A percentile compares a stretch with the other conserved stretches of the same genome.
phyloP scores from a whole-genome alignment of 2,113 vertebrate genomes.

The Sardina pilchardus region DNA sequence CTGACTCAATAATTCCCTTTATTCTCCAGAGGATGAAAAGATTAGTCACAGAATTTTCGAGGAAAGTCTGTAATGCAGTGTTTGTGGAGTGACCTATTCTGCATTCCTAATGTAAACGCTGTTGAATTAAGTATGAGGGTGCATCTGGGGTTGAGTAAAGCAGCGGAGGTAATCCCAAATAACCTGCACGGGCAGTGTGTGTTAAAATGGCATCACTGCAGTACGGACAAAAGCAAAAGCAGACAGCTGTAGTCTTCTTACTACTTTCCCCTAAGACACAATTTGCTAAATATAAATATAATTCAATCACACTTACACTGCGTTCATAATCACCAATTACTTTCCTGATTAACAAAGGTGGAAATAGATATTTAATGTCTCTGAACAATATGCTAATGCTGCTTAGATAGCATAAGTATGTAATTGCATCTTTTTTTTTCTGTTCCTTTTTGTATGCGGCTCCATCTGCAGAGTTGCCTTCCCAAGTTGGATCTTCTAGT shows the following conservation, averaged over 20 bases:
- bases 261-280: not conserved
- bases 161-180: not conserved
- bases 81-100: not conserved
- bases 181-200: not conserved
- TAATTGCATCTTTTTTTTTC: slow-evolving; percentile 60
- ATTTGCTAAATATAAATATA: slow-evolving; percentile 15
- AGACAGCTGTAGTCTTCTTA: not conserved
- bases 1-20: slow-evolving; percentile 8
- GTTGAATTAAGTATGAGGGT: slow-evolving; percentile 2
- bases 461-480: slow-evolving; percentile 61
- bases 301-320: slow-evolving; percentile 49
- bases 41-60: slow-evolving; percentile 20
- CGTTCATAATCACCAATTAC: slow-evolving; percentile 51
- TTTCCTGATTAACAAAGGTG: slow-evolving; percentile 49
- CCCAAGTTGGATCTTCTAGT: slow-evolving; percentile 65
- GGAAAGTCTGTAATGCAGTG: slow-evolving; percentile 19
- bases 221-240: not conserved
- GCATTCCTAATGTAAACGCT: slow-evolving; percentile 19
- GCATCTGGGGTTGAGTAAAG: not conserved
- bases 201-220: not conserved
- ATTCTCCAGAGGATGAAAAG: slow-evolving; percentile 3
- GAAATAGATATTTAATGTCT: slow-evolving; percentile 61
- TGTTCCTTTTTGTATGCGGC: slow-evolving; percentile 47
- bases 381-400: slow-evolving; percentile 41
- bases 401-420: slow-evolving; percentile 52